Conservation (phyloP, 2,113 vertebrate genomes). For the Macroglossus sobrinus region DNA sequence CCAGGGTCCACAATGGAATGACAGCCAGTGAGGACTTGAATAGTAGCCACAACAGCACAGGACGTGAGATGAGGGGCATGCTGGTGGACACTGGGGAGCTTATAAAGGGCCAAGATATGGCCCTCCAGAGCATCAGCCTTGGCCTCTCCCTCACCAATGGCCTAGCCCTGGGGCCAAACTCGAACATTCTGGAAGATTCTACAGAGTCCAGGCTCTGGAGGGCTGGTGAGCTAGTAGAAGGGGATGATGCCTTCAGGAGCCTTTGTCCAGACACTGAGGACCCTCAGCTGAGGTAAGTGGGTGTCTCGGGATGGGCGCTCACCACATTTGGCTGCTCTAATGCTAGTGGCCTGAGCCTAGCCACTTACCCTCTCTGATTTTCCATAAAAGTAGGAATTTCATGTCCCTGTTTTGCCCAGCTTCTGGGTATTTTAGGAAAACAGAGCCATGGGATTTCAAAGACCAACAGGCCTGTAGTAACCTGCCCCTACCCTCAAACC, state of each 20-base stretch:
- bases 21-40: background rate
- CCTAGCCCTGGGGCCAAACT: constrained; percentile 34
- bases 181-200: constrained; percentile 40
- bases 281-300: constrained; percentile 61
- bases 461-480: background rate
- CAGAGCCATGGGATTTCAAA: background rate
- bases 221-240: background rate
- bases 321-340: background rate
- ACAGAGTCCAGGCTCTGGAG: constrained; percentile 48
- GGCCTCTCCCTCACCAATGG: constrained; percentile 59
- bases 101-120: background rate
- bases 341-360: background rate
- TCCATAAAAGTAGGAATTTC: background rate
- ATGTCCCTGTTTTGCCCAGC: background rate
- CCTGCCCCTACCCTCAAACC: no score
- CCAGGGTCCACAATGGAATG: background rate
- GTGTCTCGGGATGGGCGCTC: background rate
- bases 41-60: background rate
- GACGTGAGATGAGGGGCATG: background rate
- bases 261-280: constrained; percentile 50
- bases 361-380: background rate
- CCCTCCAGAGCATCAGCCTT: constrained; percentile 36
- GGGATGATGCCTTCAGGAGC: background rate
- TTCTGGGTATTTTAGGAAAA: constrained; percentile 15
- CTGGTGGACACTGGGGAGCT: background rate